Base-by-base conservation (phyloP, 2,888 invertebrate genomes). In the Troides oblongomaculatus region DNA sequence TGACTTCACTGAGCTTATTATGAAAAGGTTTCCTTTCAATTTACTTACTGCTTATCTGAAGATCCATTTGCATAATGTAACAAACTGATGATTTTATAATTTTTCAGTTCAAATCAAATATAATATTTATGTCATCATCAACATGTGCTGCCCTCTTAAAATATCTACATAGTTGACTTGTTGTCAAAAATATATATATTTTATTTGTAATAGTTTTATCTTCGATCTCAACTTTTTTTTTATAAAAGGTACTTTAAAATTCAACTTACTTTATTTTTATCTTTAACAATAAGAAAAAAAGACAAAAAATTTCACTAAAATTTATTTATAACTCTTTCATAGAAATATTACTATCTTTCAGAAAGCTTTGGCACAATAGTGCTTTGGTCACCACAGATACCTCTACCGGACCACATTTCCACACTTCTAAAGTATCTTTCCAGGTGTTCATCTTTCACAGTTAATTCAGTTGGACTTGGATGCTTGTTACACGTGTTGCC, bases 401-500 rank as follows among this genome's bases (percentile, higher is more conserved):
- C 76, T 59, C 76, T 81, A 7, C 78, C 79, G 53, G 80, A 81
- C 90, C 92, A 92, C 77, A 83, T 82, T 73, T 92, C 92, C 18
- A 81, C 82, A 73, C 92, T 92, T 23, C 87, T 82, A 74, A 92
- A 92, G 74, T 87, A 92, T 71, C 80, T 83, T 75, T 92, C 92
- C 39, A 92, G 75, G 69, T 88, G 87, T 73, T 92, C 91, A 70
- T 88, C 81, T 75, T 85, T 90, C 4, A 83, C 75, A 18, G 78
- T 74, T 23, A 77, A 67, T 68, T 89, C 89, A 3, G 83, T 76
- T 5, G 81, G 76, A 62, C 75, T 81, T n/a, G 75, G 53, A 59
- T 72, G 71, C 30, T 79, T 77, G 62, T 81, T 84, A 74, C 84
- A 80, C 0, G 89, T 86, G 50, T 82, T 82, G 43, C 82, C 85